Conservation (phyloP, 2,113 vertebrate species). For the Mesoclemmys tuberculata region DNA sequence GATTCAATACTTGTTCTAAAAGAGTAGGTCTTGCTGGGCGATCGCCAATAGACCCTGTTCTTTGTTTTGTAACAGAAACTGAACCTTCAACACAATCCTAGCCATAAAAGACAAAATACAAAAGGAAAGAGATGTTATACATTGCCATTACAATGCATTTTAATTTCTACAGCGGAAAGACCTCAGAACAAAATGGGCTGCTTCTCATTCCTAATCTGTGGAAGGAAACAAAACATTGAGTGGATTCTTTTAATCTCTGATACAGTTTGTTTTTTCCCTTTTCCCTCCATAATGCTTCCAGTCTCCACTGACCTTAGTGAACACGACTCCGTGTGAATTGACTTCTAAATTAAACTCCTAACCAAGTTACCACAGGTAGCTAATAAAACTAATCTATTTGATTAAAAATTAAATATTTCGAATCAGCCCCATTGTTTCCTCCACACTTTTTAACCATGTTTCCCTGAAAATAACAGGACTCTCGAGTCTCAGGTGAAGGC, state of each 20-base stretch:
- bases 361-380: background rate
- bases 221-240: conserved; percentile 1
- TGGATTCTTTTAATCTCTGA: too few species aligned
- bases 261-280: too few species aligned
- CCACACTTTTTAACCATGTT: background rate
- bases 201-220: background rate
- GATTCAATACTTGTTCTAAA: conserved; percentile 97
- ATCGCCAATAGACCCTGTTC: conserved; percentile 89
- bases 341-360: background rate
- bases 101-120: background rate
- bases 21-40: conserved; percentile 94
- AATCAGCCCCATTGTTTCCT: background rate
- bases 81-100: conserved; percentile 92
- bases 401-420: background rate
- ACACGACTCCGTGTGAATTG: background rate
- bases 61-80: conserved; percentile 93
- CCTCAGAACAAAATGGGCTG: background rate
- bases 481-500: background rate
- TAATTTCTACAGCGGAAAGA: background rate
- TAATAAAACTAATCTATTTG: background rate
- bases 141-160: background rate
- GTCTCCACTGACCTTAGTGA: background rate
- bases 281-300: background rate
- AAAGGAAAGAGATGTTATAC: background rate
- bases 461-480: rapidly evolving